Percentiles rank a stretch among this genome's conserved stretches.
Evolutionary conservation across 2,797 vertebrate genomes (phyloP).

Genomic region (Allobates femoralis): DNA sequence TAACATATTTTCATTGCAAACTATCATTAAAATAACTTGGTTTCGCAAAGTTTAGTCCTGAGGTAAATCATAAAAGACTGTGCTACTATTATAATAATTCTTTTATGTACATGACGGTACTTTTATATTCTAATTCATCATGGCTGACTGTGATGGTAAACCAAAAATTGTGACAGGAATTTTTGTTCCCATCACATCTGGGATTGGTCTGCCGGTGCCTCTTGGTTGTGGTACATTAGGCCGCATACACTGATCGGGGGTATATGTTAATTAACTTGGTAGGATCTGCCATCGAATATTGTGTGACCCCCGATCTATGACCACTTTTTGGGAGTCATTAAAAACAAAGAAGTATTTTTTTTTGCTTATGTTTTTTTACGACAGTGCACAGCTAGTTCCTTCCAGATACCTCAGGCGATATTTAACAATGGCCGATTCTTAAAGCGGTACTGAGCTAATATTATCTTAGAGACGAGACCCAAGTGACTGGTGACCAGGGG

Average conservation of each 20-base stretch:
- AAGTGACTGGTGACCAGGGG: background rate
- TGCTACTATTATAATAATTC: background rate
- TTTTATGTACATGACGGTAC: conserved; percentile 1
- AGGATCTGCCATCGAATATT: too few relatives aligned
- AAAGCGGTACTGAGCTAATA: background rate
- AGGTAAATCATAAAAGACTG: background rate
- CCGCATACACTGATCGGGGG: background rate
- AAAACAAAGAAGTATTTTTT: conserved; percentile 13
- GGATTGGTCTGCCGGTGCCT: background rate
- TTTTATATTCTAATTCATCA: background rate
- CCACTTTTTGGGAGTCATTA: background rate
- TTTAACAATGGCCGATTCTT: conserved; percentile 8
- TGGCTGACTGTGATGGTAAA: background rate
- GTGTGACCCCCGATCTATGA: background rate
- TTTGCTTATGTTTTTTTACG: background rate
- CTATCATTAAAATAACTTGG: background rate
- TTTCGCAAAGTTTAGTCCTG: background rate
- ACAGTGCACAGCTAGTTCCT: background rate
- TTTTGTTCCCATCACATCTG: background rate
- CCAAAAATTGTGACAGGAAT: background rate
- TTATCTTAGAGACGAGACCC: background rate
- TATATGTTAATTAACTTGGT: background rate
- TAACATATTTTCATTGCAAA: background rate
- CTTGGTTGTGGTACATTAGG: background rate
- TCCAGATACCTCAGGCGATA: background rate